phyloP scores from a whole-genome alignment of 2,797 vertebrate genomes.

The Buphagus erythrorhynchus region DNA sequence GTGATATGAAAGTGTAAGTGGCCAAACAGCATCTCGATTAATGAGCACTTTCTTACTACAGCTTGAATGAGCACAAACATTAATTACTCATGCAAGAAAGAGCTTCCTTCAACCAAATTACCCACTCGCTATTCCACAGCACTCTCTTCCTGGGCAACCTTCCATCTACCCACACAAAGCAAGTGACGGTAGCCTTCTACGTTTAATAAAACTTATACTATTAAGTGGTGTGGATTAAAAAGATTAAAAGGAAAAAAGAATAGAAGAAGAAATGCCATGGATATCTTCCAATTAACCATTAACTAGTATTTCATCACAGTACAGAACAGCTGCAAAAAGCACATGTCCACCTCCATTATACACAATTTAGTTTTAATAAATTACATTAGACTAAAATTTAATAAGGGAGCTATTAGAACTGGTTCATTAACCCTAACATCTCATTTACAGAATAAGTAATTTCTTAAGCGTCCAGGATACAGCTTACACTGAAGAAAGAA shows the following conservation, averaged over 20 bases:
- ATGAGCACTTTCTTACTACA: background rate
- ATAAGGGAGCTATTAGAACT: conserved; percentile 19
- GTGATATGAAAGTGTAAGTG: background rate
- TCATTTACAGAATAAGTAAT: background rate
- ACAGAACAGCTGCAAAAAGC: conserved; percentile 23
- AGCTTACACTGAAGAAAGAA: background rate
- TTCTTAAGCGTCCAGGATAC: background rate
- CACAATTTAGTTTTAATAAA: conserved; percentile 43
- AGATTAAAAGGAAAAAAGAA: background rate
- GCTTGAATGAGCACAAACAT: background rate
- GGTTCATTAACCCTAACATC: conserved; percentile 51
- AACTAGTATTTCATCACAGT: background rate
- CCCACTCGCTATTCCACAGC: background rate
- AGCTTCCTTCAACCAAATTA: background rate
- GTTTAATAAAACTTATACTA: background rate
- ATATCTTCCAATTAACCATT: background rate
- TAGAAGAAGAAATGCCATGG: background rate
- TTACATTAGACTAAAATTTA: conserved; percentile 37
- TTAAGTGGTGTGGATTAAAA: background rate
- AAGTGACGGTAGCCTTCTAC: background rate
- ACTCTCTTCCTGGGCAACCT: background rate
- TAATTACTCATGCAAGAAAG: background rate
- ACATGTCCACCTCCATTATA: conserved; percentile 46
- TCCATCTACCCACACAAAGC: background rate
- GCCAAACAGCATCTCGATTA: background rate